These are phyloP conservation scores for Aplysina aerophoba DNA, from an alignment of 37 sponge, comb jelly and placozoan species.

Conservation along the genomic window DNA sequence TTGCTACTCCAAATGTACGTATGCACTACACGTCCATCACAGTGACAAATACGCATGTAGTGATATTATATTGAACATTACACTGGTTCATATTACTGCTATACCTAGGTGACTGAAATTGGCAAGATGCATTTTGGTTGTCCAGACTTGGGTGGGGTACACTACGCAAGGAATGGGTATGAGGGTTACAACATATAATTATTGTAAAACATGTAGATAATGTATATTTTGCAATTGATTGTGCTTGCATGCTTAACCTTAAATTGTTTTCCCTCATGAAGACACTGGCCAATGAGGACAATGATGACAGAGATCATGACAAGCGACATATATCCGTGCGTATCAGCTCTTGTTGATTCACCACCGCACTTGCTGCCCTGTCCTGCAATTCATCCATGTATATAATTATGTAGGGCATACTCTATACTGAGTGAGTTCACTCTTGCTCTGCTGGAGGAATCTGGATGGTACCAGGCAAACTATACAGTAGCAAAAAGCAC, in stretches of 20 bases:
- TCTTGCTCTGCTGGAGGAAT: conserved; percentile 41
- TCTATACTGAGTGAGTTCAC: conserved; percentile 46
- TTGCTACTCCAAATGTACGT: too few relatives aligned
- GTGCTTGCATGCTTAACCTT: too few relatives aligned
- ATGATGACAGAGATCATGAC: too few relatives aligned
- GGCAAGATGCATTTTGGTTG: not conserved
- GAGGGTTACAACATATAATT: not conserved
- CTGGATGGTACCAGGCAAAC: conserved; percentile 66
- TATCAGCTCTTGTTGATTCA: too few relatives aligned
- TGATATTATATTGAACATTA: not conserved
- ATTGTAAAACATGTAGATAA: not conserved
- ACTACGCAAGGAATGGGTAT: not conserved
- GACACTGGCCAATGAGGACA: too few relatives aligned
- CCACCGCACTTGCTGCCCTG: too few relatives aligned
- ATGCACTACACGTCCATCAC: too few relatives aligned
- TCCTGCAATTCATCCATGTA: not conserved
- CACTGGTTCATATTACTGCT: not conserved
- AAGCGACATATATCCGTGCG: too few relatives aligned
- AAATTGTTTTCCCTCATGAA: too few relatives aligned
- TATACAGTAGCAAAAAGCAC: conserved; percentile 34
- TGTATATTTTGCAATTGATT: too few relatives aligned
- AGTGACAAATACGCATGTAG: too few relatives aligned
- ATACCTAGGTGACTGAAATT: not conserved
- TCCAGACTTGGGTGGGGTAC: not conserved
- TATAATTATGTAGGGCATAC: conserved; percentile 27